These are phyloP conservation scores for Enoplolaimus lenunculus DNA, from an alignment of 2,888 invertebrate genomes.

Conservation along the genomic window DNA sequence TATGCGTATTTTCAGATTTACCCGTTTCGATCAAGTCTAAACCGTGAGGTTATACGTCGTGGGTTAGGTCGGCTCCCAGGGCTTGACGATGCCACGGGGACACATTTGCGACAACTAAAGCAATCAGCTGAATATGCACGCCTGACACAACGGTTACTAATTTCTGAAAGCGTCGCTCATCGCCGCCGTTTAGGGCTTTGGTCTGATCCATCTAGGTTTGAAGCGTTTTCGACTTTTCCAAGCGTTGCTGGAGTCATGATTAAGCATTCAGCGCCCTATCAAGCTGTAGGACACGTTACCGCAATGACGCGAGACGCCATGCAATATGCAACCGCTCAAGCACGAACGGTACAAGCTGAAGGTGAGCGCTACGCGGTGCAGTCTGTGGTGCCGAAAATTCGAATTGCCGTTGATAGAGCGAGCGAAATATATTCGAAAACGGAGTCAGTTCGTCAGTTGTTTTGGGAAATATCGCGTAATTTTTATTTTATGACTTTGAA, in stretches of 20 bases:
- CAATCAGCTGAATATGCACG: conserved; percentile 33
- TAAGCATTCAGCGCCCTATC: background rate
- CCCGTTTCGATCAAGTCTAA: conserved; percentile 29
- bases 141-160: conserved; percentile 33
- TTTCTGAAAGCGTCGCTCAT: conserved; percentile 38
- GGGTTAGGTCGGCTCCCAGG: conserved; percentile 37
- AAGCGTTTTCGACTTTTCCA: background rate
- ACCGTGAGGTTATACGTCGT: conserved; percentile 35
- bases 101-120: conserved; percentile 35
- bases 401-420: too few relatives aligned
- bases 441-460: too few relatives aligned
- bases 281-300: background rate
- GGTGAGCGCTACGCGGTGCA: too few relatives aligned
- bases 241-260: background rate
- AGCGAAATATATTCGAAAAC: too few relatives aligned
- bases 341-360: too few relatives aligned
- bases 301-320: too few relatives aligned
- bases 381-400: too few relatives aligned
- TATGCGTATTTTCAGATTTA: conserved; percentile 19
- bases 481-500: too few relatives aligned
- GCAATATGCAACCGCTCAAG: too few relatives aligned
- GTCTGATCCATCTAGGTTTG: conserved; percentile 20
- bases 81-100: conserved; percentile 27
- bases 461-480: too few relatives aligned
- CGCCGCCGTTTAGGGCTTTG: conserved; percentile 39